Base-by-base conservation (phyloP, 2,888 invertebrate genomes). In the Phania funesta region DNA sequence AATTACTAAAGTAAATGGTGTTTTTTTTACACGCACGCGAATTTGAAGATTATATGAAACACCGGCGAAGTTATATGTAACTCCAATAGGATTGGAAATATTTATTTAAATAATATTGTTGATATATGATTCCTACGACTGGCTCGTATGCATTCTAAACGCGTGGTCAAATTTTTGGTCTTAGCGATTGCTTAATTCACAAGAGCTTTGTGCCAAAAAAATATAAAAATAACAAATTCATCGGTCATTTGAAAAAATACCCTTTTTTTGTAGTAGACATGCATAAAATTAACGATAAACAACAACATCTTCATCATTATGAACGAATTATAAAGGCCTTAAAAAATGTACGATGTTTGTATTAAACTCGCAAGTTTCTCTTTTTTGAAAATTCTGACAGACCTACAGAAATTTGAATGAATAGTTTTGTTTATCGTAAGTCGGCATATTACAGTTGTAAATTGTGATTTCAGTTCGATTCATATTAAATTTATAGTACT, bases 251-350 rank as follows among this genome's bases (percentile, higher is more conserved):
- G n/a, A n/a, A n/a, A n/a, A n/a, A n/a, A n/a, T n/a, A n/a, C n/a
- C n/a, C n/a, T n/a, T n/a, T n/a, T n/a, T n/a, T n/a, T 18, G 16
- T 50, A 16, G 38, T 24, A 56, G 64, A 65, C 60, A 35, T 68
- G 26, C 60, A 29, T 58, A 50, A 58, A 58, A 48, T 62, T 22
- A 52, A 41, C 26, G 48, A 13, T 18, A 52, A 29, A 38, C 35
- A 20, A 26, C 58, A 73, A 62, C 7, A 44, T 54, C 44, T 46
- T 52, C 44, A 44, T 46, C 54, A 74, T 73, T 32, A 73, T 73
- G 52, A 54, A 32, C 50, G 20, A 70, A 77, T 65, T 73, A n/a
- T n/a, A 52, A 58, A 65, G 50, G 20, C 54, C n/a, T 71, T n/a
- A 64, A 22, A 41, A 68, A 64, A 41, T 38, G 11, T 24, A 68